These are phyloP conservation scores for Natrix natrix DNA, from an alignment of 2,797 vertebrate genomes.

Conservation along the genomic window DNA sequence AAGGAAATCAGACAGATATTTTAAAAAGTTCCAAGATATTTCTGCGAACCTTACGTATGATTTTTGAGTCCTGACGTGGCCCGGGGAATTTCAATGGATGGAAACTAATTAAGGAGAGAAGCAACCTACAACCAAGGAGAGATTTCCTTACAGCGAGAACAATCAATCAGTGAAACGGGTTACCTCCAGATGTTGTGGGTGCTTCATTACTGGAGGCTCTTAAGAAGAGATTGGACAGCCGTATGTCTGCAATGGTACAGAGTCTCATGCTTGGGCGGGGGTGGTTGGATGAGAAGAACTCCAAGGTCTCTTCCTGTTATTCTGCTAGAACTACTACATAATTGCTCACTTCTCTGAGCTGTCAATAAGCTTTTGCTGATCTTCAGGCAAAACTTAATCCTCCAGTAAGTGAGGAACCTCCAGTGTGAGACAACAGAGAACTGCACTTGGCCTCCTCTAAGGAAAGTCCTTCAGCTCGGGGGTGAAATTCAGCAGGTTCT, in stretches of 20 bases:
- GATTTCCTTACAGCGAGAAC: background rate
- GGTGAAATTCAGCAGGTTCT: no score
- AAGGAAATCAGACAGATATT: background rate
- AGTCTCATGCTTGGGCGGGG: background rate
- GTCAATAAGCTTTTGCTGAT: background rate
- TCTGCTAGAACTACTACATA: background rate
- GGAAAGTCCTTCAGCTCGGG: background rate
- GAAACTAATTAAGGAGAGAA: background rate
- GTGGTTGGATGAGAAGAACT: background rate
- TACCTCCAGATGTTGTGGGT: background rate
- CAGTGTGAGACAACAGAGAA: background rate
- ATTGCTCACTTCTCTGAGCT: background rate
- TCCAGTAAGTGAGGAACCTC: background rate
- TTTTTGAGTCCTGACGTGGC: no score
- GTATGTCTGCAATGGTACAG: background rate
- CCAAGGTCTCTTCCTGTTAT: background rate
- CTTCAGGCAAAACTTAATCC: background rate
- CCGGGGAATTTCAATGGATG: background rate
- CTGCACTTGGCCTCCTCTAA: background rate
- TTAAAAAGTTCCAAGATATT: background rate
- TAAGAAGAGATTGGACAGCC: background rate
- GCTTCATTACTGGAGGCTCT: background rate
- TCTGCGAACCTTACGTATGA: background rate
- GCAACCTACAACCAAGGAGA: background rate
- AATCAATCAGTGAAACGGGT: background rate